phyloP scores from a whole-genome alignment of 2,797 vertebrate genomes.

The Acrossocheilus fasciatus region DNA sequence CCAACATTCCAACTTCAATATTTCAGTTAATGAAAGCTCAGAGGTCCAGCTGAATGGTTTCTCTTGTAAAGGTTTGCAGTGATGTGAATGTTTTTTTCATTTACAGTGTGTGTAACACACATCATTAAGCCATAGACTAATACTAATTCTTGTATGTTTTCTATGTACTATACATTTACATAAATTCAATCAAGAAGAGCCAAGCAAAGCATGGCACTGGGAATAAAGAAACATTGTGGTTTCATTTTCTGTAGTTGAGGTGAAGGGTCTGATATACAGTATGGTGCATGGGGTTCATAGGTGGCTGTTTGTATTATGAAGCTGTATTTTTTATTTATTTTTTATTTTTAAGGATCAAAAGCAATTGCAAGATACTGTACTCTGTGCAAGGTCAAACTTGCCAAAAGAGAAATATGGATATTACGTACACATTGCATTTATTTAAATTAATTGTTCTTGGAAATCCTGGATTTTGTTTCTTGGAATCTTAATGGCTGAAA shows the following conservation, averaged over 20 bases:
- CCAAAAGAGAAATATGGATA: not conserved
- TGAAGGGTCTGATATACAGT: not conserved
- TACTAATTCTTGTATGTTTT: not conserved
- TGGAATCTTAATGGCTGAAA: not conserved
- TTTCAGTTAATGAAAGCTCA: not conserved
- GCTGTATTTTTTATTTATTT: too few relatives aligned
- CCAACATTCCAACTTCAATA: not conserved
- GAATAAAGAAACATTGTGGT: not conserved
- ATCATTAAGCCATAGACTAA: not conserved
- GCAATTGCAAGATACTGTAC: not conserved
- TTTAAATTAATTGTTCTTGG: not conserved
- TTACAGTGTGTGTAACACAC: not conserved
- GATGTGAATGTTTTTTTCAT: not conserved
- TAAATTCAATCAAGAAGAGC: not conserved
- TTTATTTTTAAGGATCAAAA: not conserved
- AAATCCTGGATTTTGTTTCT: not conserved
- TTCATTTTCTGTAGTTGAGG: not conserved
- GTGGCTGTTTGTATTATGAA: not conserved
- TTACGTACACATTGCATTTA: not conserved
- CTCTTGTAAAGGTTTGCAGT: not conserved
- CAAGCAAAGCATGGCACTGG: not conserved
- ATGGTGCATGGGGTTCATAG: not conserved
- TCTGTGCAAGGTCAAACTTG: not conserved
- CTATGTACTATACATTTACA: not conserved
- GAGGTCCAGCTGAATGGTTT: not conserved